A percentile compares a stretch with the other conserved stretches of the same genome.
Conservation (phyloP, 2,113 vertebrate species). For the Carassius carassius region DNA sequence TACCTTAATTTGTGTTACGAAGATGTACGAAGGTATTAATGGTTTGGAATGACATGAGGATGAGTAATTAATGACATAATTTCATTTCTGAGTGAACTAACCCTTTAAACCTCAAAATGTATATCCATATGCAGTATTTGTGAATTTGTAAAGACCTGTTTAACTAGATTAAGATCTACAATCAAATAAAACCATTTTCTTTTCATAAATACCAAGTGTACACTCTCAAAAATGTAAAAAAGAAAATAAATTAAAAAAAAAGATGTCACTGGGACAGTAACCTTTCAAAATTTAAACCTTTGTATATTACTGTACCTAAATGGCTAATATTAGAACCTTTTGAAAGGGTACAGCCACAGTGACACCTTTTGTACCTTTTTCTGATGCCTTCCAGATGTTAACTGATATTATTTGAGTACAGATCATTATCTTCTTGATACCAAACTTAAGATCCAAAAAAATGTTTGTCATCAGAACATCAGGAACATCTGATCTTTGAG, state of each 20-base stretch:
- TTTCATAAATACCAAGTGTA: background rate
- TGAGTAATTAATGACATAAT: no score
- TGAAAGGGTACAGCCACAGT: background rate
- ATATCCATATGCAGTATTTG: no score
- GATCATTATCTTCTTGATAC: background rate
- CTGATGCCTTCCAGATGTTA: background rate
- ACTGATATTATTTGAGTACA: background rate
- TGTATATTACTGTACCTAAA: background rate
- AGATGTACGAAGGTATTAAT: no score
- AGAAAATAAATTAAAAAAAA: no score
- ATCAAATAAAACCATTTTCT: background rate
- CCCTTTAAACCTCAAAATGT: no score
- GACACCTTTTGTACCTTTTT: background rate
- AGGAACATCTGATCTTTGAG: background rate
- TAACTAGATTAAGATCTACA: background rate
- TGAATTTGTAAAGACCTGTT: background rate
- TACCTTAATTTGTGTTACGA: no score
- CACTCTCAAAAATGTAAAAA: background rate
- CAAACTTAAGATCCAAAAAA: background rate
- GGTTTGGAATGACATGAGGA: no score
- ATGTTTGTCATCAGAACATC: no score
- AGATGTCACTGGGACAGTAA: no score
- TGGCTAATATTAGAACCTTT: background rate
- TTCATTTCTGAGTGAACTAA: background rate
- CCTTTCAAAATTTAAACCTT: background rate